Base-by-base conservation (phyloP, 2,113 vertebrate genomes). In the Piprites chloris region DNA sequence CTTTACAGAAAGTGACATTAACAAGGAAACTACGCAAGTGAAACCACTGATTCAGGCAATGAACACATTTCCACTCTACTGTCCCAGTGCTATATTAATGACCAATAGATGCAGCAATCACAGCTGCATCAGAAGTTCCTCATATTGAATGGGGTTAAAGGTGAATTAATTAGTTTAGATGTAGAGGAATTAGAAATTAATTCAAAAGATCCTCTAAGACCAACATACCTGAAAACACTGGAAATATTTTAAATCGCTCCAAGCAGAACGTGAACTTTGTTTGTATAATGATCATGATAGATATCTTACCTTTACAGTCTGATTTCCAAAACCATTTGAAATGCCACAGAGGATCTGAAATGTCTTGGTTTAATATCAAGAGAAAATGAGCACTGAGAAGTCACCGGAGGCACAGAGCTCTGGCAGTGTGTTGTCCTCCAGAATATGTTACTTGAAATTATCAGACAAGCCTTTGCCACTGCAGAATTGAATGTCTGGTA, bases 221-320 rank as follows among this genome's bases (percentile, higher is more conserved):
- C 6, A 49, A 85, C 15, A 37, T 52, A 92, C 33, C 52, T 84
- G 52, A 88, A 86, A 85, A 83, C 9, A 71, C 20, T 61, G 32
- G 17, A 96, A 90, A 87, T 72, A 72, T 68, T 89, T 78, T 67
- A 74, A 81, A 86, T 53, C 74, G 88, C 88, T 90, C n/a, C 41
- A 68, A 95, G 90, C 69, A 84, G 56, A 81, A 88, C 35, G 56
- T 95, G 95, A 92, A 96, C 82, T 95, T 94, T 93, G 77, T 68
- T 91, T 94, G 68, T 76, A 55, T 82, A 93, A 93, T 0, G 12
- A 89, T 72, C 42, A 42, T 75, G 69, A 91, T 66, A 76, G 72
- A 81, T 86, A 75, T 63, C 78, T 90, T 93, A 74, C 63, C 89
- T 91, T 95, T 95, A 67, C 46, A 88, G 55, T 58, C 75, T 83